These are phyloP conservation scores for Semicossyphus pulcher DNA, from an alignment of 2,113 vertebrate genomes.

Conservation along the genomic window DNA sequence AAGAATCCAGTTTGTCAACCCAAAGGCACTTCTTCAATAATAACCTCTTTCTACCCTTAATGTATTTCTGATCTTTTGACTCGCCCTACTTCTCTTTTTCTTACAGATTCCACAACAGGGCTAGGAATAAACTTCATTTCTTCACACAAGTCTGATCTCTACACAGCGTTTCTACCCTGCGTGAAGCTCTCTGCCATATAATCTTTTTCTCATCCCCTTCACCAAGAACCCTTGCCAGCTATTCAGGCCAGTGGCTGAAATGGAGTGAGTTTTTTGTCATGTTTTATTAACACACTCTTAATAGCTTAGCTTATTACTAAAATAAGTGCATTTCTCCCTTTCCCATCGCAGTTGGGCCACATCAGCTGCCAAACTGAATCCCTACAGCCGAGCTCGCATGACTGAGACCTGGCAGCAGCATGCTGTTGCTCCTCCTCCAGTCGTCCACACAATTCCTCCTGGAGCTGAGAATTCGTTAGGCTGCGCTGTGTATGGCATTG, in stretches of 20 bases:
- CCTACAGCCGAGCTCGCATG: slow-evolving; percentile 83
- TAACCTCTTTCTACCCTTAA: too few species aligned
- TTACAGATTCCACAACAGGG: slow-evolving; percentile 44
- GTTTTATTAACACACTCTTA: slow-evolving; percentile 13
- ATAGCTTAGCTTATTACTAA: slow-evolving; percentile 12
- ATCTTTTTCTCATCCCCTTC: slow-evolving; percentile 3
- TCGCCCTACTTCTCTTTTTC: background rate
- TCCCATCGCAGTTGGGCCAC: slow-evolving; percentile 73
- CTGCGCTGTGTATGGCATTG: slow-evolving; percentile 95
- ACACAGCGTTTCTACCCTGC: slow-evolving; percentile 8
- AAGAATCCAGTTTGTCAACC: too few species aligned
- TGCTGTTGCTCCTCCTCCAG: slow-evolving; percentile 85
- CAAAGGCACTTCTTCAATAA: too few species aligned
- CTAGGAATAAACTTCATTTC: background rate
- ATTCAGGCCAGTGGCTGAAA: slow-evolving; percentile 52
- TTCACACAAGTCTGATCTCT: background rate
- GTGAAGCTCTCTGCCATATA: background rate
- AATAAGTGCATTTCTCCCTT: slow-evolving; percentile 36
- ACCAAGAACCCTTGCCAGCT: background rate
- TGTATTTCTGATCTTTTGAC: slow-evolving; percentile 1
- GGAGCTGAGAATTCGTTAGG: slow-evolving; percentile 91
- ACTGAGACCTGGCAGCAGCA: slow-evolving; percentile 89
- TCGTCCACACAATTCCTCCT: slow-evolving; percentile 90
- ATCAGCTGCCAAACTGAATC: slow-evolving; percentile 82
- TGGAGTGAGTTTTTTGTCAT: slow-evolving; percentile 77